phyloP scores from a whole-genome alignment of 1,140 invertebrate genomes.

The Lucilia cuprina region DNA sequence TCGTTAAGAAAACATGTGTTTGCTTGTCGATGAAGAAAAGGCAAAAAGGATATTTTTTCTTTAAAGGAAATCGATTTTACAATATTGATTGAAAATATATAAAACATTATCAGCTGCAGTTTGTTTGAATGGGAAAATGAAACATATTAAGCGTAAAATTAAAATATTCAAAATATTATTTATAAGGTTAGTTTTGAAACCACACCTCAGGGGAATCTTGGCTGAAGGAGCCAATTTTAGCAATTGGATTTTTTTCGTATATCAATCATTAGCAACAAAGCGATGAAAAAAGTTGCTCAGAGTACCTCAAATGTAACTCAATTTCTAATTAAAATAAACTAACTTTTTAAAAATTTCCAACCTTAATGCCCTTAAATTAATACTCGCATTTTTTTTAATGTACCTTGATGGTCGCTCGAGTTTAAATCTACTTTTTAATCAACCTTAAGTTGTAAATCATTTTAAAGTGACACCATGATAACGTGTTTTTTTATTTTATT shows the following conservation, averaged over 20 bases:
- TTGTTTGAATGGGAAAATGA: background rate
- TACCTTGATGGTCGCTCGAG: too few species aligned
- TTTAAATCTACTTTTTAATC: background rate
- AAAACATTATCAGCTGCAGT: background rate
- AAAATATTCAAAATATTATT: slow-evolving; percentile 5
- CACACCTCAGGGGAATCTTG: background rate
- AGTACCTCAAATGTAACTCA: too few species aligned
- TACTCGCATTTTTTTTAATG: too few species aligned
- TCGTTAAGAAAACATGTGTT: background rate
- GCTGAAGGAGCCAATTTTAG: too few species aligned
- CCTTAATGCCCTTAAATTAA: too few species aligned
- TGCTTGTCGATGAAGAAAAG: background rate
- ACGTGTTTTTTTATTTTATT: background rate
- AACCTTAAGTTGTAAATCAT: background rate
- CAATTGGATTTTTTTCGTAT: background rate
- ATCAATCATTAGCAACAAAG: background rate
- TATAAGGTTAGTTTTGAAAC: background rate
- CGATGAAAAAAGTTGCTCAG: too few species aligned
- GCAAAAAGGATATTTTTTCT: background rate
- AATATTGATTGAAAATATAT: background rate
- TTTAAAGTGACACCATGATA: background rate
- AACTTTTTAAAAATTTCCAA: too few species aligned
- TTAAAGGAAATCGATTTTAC: slow-evolving; percentile 5
- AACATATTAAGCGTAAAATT: background rate
- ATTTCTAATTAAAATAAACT: too few species aligned